These are phyloP conservation scores for Labeo catla DNA, from an alignment of 2,113 vertebrate species.

Conservation along the genomic window DNA sequence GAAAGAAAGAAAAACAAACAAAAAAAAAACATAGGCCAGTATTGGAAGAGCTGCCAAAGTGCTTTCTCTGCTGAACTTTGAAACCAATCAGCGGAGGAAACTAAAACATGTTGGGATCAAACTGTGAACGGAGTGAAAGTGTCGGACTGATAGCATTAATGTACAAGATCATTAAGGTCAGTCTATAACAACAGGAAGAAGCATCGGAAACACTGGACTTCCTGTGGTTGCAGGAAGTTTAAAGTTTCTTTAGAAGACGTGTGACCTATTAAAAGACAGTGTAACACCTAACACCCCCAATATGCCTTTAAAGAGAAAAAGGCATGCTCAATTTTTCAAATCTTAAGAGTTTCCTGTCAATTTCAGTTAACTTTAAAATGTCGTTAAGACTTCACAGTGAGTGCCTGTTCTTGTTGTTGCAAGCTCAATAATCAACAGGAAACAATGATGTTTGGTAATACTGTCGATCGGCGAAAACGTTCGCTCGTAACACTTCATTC, in stretches of 20 bases:
- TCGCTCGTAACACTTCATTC: constrained; percentile 79
- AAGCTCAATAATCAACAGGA: constrained; percentile 64
- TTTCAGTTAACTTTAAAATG: constrained; percentile 54
- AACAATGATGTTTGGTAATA: constrained; percentile 72
- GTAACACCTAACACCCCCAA: constrained; percentile 12
- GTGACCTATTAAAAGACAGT: constrained; percentile 52
- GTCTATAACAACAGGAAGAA: constrained; percentile 74
- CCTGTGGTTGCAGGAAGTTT: constrained; percentile 69
- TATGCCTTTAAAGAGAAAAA: constrained; percentile 34
- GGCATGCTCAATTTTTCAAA: constrained; percentile 47
- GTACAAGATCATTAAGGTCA: constrained; percentile 54
- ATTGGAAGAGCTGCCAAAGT: constrained; percentile 79
- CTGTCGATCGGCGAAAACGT: constrained; percentile 72
- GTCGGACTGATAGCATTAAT: constrained; percentile 42
- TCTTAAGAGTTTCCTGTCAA: constrained; percentile 30
- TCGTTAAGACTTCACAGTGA: constrained; percentile 72
- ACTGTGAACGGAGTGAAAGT: constrained; percentile 43
- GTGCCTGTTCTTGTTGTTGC: constrained; percentile 45
- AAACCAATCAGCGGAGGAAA: constrained; percentile 59
- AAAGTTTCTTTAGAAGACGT: constrained; percentile 58
- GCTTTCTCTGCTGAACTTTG: constrained; percentile 68
- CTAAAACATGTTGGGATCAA: constrained; percentile 52
- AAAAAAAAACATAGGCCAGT: constrained; percentile 51
- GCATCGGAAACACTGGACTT: constrained; percentile 71
- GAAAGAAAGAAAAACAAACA: constrained; percentile 34